These are phyloP conservation scores for Ooceraea biroi DNA, from an alignment of 1,140 invertebrate species.

Conservation along the genomic window DNA sequence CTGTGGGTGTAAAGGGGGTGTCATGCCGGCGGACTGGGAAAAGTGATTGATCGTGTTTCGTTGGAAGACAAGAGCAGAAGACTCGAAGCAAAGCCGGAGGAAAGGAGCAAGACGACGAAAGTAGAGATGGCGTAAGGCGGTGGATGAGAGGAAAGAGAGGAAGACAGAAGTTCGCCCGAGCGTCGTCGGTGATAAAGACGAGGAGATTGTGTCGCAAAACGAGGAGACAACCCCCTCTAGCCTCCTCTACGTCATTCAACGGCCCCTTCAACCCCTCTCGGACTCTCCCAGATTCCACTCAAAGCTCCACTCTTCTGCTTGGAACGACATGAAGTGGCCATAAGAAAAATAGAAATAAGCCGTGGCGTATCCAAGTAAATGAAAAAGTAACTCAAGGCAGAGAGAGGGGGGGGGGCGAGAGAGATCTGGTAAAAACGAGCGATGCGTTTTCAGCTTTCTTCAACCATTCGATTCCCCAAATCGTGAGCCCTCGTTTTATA, in stretches of 20 bases:
- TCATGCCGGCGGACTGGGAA: constrained; percentile 83
- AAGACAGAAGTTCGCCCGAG: constrained; percentile 68
- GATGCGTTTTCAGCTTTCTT: constrained; percentile 73
- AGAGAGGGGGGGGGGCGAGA: constrained; percentile 28
- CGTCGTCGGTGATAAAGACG: constrained; percentile 81
- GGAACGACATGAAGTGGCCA: constrained; percentile 75
- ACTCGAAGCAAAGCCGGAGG: constrained; percentile 63
- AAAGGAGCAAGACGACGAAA: constrained; percentile 72
- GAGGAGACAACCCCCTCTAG: constrained; percentile 77
- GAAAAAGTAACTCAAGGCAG: constrained; percentile 70
- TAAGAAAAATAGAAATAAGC: constrained; percentile 82
- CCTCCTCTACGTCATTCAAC: constrained; percentile 76
- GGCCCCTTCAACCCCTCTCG: constrained; percentile 67
- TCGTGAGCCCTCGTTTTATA: not conserved
- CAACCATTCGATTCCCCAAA: constrained; percentile 24
- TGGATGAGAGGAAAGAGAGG: constrained; percentile 50
- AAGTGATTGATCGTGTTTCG: constrained; percentile 86
- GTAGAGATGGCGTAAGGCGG: constrained; percentile 65
- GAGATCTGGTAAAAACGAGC: constrained; percentile 76
- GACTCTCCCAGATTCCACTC: constrained; percentile 78
- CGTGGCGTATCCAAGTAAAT: constrained; percentile 56
- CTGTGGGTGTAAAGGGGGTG: constrained; percentile 83
- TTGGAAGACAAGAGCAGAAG: constrained; percentile 82
- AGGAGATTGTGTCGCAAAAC: constrained; percentile 80
- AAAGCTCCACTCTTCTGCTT: constrained; percentile 67